phyloP scores from a whole-genome alignment of 2,888 invertebrate genomes.

The Perdita meconis region DNA sequence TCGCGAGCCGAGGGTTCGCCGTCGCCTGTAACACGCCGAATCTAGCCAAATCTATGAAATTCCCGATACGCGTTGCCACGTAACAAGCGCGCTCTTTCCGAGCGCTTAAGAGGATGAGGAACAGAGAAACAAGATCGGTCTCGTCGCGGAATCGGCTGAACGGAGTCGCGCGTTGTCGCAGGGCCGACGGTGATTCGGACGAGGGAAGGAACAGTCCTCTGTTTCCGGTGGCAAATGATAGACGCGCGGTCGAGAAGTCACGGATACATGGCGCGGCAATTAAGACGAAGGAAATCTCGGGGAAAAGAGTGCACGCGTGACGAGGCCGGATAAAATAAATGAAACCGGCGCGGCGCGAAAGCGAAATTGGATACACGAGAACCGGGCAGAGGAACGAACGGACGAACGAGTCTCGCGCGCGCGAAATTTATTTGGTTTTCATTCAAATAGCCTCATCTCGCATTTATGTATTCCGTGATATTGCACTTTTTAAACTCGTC shows the following conservation, averaged over 20 bases:
- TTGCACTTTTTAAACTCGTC: slow-evolving; percentile 81
- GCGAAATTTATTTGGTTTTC: slow-evolving; percentile 82
- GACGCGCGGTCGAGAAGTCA: slow-evolving; percentile 26
- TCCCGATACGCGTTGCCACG: slow-evolving; percentile 6
- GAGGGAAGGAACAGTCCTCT: slow-evolving; percentile 50
- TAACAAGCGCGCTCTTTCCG: no score
- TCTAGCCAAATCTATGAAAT: slow-evolving; percentile 60
- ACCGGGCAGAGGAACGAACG: slow-evolving; percentile 57
- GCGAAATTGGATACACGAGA: slow-evolving; percentile 75
- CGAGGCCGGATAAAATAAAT: slow-evolving; percentile 70
- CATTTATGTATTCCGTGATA: slow-evolving; percentile 83
- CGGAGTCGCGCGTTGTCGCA: no score
- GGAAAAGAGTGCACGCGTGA: slow-evolving; percentile 54
- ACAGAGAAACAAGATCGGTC: no score
- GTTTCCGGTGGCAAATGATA: slow-evolving; percentile 19
- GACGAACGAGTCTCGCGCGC: slow-evolving; percentile 70
- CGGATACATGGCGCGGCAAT: slow-evolving; percentile 53
- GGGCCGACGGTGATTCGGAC: no score
- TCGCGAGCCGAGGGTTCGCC: slow-evolving; percentile 65
- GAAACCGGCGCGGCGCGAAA: slow-evolving; percentile 76
- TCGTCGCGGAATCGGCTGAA: no score
- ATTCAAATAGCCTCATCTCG: slow-evolving; percentile 83
- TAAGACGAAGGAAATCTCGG: slow-evolving; percentile 47
- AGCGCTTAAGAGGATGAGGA: no score
- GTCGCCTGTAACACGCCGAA: slow-evolving; percentile 43